phyloP scores from a whole-genome alignment of 2,888 invertebrate genomes.

The Pteria penguin region DNA sequence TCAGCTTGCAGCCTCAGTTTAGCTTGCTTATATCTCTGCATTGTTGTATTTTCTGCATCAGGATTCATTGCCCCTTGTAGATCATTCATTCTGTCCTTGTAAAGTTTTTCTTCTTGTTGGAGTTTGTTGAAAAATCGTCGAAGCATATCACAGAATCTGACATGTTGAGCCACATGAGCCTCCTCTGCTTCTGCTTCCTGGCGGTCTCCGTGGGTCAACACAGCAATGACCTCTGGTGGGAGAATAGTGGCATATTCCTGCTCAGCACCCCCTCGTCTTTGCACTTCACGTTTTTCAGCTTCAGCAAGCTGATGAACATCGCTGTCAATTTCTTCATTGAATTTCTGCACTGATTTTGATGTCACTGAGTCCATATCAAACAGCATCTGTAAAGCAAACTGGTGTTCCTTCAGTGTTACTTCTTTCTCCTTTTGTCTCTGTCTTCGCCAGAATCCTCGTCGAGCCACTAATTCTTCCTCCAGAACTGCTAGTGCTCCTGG shows the following conservation, averaged over 20 bases:
- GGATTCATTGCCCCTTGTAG: conserved; percentile 71
- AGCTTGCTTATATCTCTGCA: conserved; percentile 70
- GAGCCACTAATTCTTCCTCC: conserved; percentile 75
- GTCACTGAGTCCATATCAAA: conserved; percentile 67
- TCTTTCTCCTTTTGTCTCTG: conserved; percentile 73
- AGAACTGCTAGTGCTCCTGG: conserved; percentile 74
- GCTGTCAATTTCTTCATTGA: conserved; percentile 61
- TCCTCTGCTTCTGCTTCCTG: conserved; percentile 68
- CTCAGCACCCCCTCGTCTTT: conserved; percentile 73
- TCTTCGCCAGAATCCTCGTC: conserved; percentile 75
- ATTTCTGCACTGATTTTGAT: conserved; percentile 53
- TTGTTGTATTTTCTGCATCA: conserved; percentile 70
- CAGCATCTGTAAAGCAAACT: conserved; percentile 63
- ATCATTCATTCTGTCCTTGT: conserved; percentile 67
- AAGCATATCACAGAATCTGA: conserved; percentile 69
- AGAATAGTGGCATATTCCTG: conserved; percentile 70
- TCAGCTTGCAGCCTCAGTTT: conserved; percentile 71
- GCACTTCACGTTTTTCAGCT: conserved; percentile 69
- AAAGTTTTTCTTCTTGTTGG: conserved; percentile 72
- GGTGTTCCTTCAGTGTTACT: conserved; percentile 67
- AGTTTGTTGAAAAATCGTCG: conserved; percentile 74
- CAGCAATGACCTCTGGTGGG: conserved; percentile 72
- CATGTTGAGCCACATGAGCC: conserved; percentile 67
- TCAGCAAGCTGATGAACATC: conserved; percentile 67
- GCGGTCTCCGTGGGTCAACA: conserved; percentile 72